Evolutionary conservation across 2,888 invertebrate genomes (phyloP).

Genomic region (Cheilosia impressa): DNA sequence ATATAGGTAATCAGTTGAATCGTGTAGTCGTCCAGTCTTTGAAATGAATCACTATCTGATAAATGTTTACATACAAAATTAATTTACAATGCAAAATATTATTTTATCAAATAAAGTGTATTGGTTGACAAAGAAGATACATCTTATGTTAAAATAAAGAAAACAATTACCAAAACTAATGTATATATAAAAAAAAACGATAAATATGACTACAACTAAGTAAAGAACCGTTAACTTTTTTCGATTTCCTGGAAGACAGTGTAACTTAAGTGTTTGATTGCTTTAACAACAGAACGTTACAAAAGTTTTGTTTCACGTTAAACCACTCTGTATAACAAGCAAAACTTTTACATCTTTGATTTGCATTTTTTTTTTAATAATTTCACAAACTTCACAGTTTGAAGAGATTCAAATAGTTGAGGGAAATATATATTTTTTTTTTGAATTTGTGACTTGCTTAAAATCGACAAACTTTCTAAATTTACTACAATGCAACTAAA

Average conservation of each 20-base stretch:
- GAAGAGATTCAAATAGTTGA: slow-evolving; percentile 9
- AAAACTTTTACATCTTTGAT: neutral
- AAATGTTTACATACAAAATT: slow-evolving; percentile 37
- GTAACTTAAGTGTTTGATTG: slow-evolving; percentile 36
- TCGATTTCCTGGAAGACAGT: slow-evolving; percentile 64
- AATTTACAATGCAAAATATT: slow-evolving; percentile 34
- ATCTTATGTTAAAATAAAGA: slow-evolving; percentile 17
- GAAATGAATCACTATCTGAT: slow-evolving; percentile 37
- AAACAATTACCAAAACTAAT: slow-evolving; percentile 41
- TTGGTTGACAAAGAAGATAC: slow-evolving; percentile 40
- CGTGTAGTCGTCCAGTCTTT: slow-evolving; percentile 65
- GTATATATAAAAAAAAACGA: slow-evolving; percentile 38
- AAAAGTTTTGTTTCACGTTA: slow-evolving; percentile 16
- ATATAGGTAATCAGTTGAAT: slow-evolving; percentile 16
- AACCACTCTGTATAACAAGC: slow-evolving; percentile 16
- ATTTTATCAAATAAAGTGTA: slow-evolving; percentile 17
- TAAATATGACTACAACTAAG: slow-evolving; percentile 60
- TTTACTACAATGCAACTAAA: slow-evolving; percentile 65
- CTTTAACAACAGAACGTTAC: slow-evolving; percentile 27
- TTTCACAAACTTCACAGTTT: neutral
- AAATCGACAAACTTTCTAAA: slow-evolving; percentile 44
- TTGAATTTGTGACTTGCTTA: slow-evolving; percentile 64
- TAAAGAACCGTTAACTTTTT: slow-evolving; percentile 63
- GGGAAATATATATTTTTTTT: neutral
- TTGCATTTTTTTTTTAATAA: neutral